Conservation (phyloP, 1,140 invertebrate genomes). For the Elysia chlorotica region DNA sequence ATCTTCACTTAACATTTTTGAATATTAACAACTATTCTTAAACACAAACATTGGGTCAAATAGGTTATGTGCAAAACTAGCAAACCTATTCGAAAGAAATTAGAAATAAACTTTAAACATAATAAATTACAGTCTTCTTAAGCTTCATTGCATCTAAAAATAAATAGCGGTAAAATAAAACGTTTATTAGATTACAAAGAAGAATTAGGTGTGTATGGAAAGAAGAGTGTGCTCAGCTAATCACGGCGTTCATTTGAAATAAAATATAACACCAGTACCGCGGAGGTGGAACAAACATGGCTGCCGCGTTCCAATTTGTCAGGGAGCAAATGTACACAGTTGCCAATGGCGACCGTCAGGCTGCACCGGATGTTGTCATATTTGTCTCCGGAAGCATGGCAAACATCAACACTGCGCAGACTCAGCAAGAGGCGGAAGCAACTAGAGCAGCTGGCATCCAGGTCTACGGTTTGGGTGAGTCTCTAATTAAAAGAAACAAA, state of each 20-base stretch:
- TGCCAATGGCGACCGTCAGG: conserved; percentile 33
- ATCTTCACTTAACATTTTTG: no score
- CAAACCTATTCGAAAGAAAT: no score
- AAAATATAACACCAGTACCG: no score
- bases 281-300: conserved; percentile 30
- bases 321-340: conserved; percentile 28
- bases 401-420: background rate
- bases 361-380: conserved; percentile 42
- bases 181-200: conserved; percentile 15
- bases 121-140: conserved; percentile 32
- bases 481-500: no score
- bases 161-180: conserved; percentile 29
- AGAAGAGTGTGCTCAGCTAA: no score
- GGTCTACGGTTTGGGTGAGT: conserved; percentile 8
- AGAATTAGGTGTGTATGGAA: no score
- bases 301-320: conserved; percentile 26
- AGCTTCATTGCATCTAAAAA: conserved; percentile 28
- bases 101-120: no score
- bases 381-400: conserved; percentile 36
- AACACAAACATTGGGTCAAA: no score
- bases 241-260: conserved; percentile 30
- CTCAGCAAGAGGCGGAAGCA: background rate
- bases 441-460: conserved; percentile 3
- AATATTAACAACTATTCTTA: no score
- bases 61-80: no score